These are phyloP conservation scores for Stenodema calcarata DNA, from an alignment of 2,888 invertebrate species.

Conservation along the genomic window DNA sequence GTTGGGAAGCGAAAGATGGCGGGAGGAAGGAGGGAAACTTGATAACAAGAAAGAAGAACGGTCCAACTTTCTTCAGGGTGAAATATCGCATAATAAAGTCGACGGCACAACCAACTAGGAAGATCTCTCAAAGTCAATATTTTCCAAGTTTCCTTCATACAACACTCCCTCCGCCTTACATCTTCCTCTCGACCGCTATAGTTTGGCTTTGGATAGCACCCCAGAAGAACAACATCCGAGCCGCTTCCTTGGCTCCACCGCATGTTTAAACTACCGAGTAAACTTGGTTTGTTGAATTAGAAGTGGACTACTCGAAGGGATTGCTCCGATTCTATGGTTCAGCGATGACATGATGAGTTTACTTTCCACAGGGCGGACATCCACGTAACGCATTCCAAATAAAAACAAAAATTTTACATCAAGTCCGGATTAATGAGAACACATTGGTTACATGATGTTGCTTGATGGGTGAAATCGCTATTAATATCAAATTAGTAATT, in stretches of 20 bases:
- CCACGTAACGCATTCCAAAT: no score
- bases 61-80: constrained; percentile 17
- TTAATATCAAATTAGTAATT: no score
- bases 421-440: no score
- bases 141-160: constrained; percentile 31
- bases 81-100: constrained; percentile 40
- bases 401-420: no score
- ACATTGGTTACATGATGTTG: no score
- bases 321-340: no score
- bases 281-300: no score
- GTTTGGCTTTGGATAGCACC: background rate
- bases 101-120: constrained; percentile 10
- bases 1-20: background rate
- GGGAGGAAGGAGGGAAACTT: constrained; percentile 12
- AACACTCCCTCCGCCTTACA: background rate
- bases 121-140: constrained; percentile 45
- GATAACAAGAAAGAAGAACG: constrained; percentile 46
- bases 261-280: background rate
- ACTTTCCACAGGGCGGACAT: no score
- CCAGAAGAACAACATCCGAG: background rate
- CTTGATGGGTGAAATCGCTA: no score
- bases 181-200: background rate
- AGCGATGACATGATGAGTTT: no score
- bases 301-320: no score
- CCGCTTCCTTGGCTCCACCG: background rate